Evolutionary conservation across 2,797 vertebrate genomes (phyloP).

Genomic region (Lepus oiostolus): DNA sequence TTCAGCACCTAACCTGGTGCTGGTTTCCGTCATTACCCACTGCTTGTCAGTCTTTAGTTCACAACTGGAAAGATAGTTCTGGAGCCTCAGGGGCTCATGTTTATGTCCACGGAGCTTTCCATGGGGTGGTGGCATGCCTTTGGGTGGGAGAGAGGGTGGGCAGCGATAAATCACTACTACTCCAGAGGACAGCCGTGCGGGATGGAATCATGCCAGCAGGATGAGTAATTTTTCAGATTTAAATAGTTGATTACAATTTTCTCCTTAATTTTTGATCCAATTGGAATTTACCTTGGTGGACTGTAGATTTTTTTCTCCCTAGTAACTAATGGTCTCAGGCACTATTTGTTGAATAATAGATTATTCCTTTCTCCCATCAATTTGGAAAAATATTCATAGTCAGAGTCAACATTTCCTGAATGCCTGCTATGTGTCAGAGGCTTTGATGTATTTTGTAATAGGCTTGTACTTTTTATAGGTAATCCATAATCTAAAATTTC

Average conservation of each 20-base stretch:
- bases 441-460: constrained; percentile 16
- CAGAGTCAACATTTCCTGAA: neutral
- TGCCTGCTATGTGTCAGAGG: constrained; percentile 12
- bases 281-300: constrained; percentile 47
- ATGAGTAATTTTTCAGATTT: neutral
- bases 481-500: constrained; percentile 32
- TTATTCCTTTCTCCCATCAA: constrained; percentile 1
- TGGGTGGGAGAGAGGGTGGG: too few relatives aligned
- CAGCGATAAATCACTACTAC: too few relatives aligned
- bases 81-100: too few relatives aligned
- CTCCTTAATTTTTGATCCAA: constrained; percentile 13
- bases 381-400: constrained; percentile 40
- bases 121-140: too few relatives aligned
- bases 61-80: too few relatives aligned
- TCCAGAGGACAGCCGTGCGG: too few relatives aligned
- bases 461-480: neutral
- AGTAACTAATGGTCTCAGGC: constrained; percentile 27
- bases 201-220: too few relatives aligned
- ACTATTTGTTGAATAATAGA: constrained; percentile 22
- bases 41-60: too few relatives aligned
- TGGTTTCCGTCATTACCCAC: too few relatives aligned
- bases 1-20: too few relatives aligned
- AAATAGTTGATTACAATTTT: neutral
- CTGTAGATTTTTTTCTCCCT: neutral
- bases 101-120: too few relatives aligned